Conservation (phyloP, 2,888 invertebrate genomes). For the Caenorhabditis uteleia region DNA sequence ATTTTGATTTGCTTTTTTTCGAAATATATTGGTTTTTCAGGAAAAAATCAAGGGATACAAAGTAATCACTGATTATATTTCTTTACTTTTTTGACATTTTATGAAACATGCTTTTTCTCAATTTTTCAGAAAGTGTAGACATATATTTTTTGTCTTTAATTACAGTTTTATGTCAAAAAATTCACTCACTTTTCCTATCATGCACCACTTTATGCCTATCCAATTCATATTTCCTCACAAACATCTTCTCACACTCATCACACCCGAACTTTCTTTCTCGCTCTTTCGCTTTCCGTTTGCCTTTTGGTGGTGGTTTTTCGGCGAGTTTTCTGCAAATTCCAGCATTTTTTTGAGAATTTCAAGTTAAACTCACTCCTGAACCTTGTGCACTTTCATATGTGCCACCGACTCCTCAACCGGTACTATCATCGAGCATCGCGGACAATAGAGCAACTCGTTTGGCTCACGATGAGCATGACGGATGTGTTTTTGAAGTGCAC, state of each 20-base stretch:
- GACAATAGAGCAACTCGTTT: constrained; percentile 39
- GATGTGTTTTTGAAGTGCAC: constrained; percentile 25
- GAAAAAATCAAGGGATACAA: not conserved
- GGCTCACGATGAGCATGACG: constrained; percentile 28
- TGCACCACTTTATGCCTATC: constrained; percentile 41
- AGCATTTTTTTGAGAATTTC: not conserved
- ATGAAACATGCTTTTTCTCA: no score
- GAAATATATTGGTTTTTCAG: not conserved
- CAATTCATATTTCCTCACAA: constrained; percentile 46
- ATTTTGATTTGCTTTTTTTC: not conserved
- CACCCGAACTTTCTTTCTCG: constrained; percentile 25
- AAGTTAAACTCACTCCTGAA: constrained; percentile 7
- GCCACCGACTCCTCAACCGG: constrained; percentile 19
- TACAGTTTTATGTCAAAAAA: no score
- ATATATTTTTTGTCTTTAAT: no score
- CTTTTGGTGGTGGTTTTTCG: not conserved
- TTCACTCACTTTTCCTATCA: constrained; percentile 21
- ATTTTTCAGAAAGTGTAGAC: no score
- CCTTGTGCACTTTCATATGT: constrained; percentile 24
- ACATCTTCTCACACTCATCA: constrained; percentile 42
- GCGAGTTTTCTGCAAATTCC: not conserved
- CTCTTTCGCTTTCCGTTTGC: no score
- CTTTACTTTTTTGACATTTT: no score
- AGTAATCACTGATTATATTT: no score
- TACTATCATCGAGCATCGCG: constrained; percentile 35